phyloP scores from a whole-genome alignment of 2,888 invertebrate species.

The Augochlorella aurata region DNA sequence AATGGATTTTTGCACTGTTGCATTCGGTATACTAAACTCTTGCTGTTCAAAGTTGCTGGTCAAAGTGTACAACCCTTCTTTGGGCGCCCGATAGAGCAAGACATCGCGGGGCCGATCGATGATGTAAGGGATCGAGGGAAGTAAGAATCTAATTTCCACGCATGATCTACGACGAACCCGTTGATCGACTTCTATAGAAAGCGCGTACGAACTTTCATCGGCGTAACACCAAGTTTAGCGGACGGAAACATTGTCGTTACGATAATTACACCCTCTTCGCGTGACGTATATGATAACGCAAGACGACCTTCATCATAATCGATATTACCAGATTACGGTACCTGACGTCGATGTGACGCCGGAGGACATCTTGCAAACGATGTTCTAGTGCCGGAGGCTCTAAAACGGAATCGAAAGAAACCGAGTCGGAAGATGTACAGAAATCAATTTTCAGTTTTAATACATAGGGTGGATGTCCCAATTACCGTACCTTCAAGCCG shows the following conservation, averaged over 20 bases:
- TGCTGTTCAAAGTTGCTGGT: too few relatives aligned
- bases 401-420: too few relatives aligned
- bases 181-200: conserved; percentile 39
- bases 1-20: too few relatives aligned
- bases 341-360: not conserved
- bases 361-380: not conserved
- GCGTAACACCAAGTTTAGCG: conserved; percentile 1
- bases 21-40: too few relatives aligned
- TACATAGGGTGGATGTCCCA: too few relatives aligned
- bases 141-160: conserved; percentile 50
- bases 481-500: too few relatives aligned
- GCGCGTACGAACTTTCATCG: conserved; percentile 12
- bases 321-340: conserved; percentile 35
- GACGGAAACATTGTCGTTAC: conserved; percentile 7
- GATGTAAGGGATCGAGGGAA: conserved; percentile 28
- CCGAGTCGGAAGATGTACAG: too few relatives aligned
- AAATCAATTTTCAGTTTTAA: too few relatives aligned
- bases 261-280: conserved; percentile 28
- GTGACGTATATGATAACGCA: conserved; percentile 31
- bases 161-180: conserved; percentile 31
- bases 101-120: not conserved
- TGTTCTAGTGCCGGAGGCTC: not conserved
- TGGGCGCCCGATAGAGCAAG: not conserved
- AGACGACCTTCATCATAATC: conserved; percentile 35
- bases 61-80: conserved; percentile 12